Base-by-base conservation (phyloP, 2,113 vertebrate genomes). In the Dasypus novemcinctus region DNA sequence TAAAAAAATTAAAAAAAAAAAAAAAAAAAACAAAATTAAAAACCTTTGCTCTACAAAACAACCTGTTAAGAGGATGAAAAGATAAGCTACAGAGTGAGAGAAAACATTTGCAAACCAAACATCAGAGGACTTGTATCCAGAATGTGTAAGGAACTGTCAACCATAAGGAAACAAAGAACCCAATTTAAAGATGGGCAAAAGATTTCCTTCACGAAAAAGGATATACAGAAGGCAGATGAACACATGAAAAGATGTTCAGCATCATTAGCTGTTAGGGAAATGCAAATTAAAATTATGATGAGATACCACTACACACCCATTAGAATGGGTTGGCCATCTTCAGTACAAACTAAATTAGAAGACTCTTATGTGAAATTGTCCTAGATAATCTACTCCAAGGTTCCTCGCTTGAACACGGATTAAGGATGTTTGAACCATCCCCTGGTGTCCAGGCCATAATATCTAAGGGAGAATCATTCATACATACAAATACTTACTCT, bases 181-280 rank as follows among this genome's bases (percentile, higher is more conserved):
- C n/a, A 68, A 43, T 18, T 93, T 23, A 89, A 93, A 96, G 86
- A 64, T 72, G n/a, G 63, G 23, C 33, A 74, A 88, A 95, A 92
- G 64, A 89, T 41, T 41, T 95, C 36, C 15, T 49, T 80, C 49
- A 80, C 17, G 52, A 52, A 90, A 90, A 71, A 72, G 9, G 33
- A 87, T 87, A 90, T 74, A 69, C 25, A 75, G 27, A 90, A 90
- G 17, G 57, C 64, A 95, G 18, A 72, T n/a, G 68, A 78, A 33
- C 31, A 54, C 68, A 72, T 36, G 52, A 84, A 93, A 91, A 93
- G 10, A 23, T 71, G 18, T 38, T 97, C 66, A 41, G 2, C 57
- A 91, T 57, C 54, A 87, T 75, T 54, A 83, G 14, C 25, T 94
- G 81, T 80, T 57, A 86, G 83, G 57, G 64, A 92, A 79, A 94